Percentiles rank a stretch among this genome's conserved stretches.
These are phyloP conservation scores for Pipistrellus pipistrellus DNA, from an alignment of 2,797 vertebrate genomes.

Conservation along the genomic window DNA sequence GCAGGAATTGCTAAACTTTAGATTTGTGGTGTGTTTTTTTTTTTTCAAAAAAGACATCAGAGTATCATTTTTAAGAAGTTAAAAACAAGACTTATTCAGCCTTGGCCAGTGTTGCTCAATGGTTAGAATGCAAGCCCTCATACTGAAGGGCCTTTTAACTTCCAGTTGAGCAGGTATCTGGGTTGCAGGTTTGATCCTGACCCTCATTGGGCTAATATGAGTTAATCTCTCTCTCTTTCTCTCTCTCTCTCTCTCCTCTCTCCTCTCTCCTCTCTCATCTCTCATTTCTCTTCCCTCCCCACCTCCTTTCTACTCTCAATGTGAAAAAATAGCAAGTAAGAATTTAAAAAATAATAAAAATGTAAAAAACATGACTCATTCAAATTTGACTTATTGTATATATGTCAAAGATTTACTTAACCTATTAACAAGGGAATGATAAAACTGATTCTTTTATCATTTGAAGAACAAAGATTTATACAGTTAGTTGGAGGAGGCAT, in stretches of 20 bases:
- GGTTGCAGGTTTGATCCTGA: too few species aligned
- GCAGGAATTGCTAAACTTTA: background rate
- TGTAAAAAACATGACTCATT: background rate
- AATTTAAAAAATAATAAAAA: background rate
- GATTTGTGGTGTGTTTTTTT: background rate
- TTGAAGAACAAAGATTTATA: background rate
- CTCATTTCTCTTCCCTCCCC: too few species aligned
- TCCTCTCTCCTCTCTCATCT: too few species aligned
- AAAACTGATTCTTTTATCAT: background rate
- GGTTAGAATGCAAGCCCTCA: too few species aligned
- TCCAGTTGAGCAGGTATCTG: too few species aligned
- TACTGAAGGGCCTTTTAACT: too few species aligned
- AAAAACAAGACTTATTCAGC: background rate
- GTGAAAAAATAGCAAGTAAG: too few species aligned
- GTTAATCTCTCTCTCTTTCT: too few species aligned
- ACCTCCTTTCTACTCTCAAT: too few species aligned
- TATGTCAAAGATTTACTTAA: background rate
- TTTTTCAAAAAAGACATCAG: background rate
- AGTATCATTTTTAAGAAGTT: constrained; percentile 3
- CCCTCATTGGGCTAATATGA: too few species aligned
- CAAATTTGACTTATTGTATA: background rate
- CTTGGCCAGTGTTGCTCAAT: too few species aligned
- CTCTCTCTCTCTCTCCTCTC: too few species aligned
- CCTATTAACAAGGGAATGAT: background rate
- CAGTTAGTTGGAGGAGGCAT: background rate